These are phyloP conservation scores for Tragelaphus imberbis DNA, from an alignment of 2,113 vertebrate genomes.

Conservation along the genomic window DNA sequence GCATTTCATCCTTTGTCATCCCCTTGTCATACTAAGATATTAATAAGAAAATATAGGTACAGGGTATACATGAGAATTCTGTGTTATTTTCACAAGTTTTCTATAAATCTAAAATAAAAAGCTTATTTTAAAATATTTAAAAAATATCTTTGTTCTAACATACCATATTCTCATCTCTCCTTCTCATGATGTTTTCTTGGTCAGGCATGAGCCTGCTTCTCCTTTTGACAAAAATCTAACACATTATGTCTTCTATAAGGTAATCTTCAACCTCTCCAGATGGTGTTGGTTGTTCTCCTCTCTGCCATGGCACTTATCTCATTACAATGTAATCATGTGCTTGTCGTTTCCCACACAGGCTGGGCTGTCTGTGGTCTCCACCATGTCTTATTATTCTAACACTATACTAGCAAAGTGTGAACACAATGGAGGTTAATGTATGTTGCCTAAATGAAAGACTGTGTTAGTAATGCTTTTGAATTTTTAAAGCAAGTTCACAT, in stretches of 20 bases:
- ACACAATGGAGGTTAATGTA: background rate
- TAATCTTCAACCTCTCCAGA: background rate
- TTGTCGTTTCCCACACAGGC: background rate
- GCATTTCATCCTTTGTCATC: background rate
- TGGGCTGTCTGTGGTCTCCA: background rate
- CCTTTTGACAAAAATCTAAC: background rate
- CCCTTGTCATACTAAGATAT: background rate
- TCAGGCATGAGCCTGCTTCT: background rate
- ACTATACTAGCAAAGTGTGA: background rate
- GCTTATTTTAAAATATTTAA: background rate
- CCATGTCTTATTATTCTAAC: background rate
- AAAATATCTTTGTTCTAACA: background rate
- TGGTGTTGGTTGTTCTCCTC: background rate
- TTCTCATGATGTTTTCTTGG: background rate
- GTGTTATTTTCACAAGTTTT: background rate
- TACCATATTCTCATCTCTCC: background rate
- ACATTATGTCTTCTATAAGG: background rate
- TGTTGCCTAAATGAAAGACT: background rate
- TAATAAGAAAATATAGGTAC: background rate
- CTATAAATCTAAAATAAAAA: constrained; percentile 3
- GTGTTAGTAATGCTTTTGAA: background rate
- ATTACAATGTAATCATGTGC: background rate
- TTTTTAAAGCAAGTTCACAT: background rate
- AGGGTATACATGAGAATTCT: background rate
- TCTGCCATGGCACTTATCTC: background rate